Percentiles rank a stretch among this genome's conserved stretches.
Evolutionary conservation across 2,797 vertebrate genomes (phyloP).

Genomic region (Gallinago solitaria): DNA sequence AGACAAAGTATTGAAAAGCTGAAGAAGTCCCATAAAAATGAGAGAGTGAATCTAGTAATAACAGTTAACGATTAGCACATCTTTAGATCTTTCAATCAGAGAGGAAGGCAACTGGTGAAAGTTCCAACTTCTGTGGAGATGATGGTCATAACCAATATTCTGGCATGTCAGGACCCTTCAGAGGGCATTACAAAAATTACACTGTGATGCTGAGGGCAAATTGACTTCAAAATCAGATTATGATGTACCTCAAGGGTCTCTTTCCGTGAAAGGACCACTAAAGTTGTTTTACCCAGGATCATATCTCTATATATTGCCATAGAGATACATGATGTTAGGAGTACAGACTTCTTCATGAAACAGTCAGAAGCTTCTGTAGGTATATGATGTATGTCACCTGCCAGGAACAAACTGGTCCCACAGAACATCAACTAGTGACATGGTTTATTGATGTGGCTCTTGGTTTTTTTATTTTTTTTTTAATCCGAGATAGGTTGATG

Average conservation of each 20-base stretch:
- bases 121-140: neutral
- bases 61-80: conserved; percentile 35
- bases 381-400: neutral
- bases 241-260: neutral
- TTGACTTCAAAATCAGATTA: neutral
- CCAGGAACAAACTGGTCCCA: neutral
- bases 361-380: neutral
- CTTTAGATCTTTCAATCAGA: neutral
- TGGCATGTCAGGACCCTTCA: neutral
- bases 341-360: neutral
- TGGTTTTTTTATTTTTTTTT: too few relatives aligned
- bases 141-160: neutral
- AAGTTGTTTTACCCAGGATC: neutral
- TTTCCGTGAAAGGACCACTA: neutral
- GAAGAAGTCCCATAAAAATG: conserved; percentile 4
- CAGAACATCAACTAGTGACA: neutral
- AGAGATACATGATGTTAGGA: neutral
- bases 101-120: neutral
- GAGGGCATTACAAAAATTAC: neutral
- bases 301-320: neutral
- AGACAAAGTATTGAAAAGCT: neutral
- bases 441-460: too few relatives aligned
- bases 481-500: too few relatives aligned
- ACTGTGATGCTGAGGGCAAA: neutral
- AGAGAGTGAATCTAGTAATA: conserved; percentile 34